These are phyloP conservation scores for Anolis carolinensis DNA, from an alignment of 2,113 vertebrate genomes.

Conservation along the genomic window DNA sequence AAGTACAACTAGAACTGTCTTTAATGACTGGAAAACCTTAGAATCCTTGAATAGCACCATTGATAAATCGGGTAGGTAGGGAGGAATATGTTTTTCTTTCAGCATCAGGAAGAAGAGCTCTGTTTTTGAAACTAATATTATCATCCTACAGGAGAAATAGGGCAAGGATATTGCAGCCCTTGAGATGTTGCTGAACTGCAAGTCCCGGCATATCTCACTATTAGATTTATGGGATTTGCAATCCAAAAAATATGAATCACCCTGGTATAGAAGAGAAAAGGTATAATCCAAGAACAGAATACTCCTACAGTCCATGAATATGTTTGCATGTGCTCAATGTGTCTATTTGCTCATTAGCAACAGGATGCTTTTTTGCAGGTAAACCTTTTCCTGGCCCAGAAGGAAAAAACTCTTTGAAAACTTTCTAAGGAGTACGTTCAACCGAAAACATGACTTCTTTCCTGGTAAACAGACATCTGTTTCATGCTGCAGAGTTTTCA, in stretches of 20 bases:
- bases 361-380: no score
- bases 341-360: no score
- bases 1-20: slow-evolving; percentile 7
- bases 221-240: not conserved
- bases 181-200: not conserved
- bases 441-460: not conserved
- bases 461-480: not conserved
- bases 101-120: not conserved
- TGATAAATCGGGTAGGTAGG: not conserved
- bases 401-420: not conserved
- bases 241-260: not conserved
- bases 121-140: not conserved
- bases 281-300: no score
- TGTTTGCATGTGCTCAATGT: no score
- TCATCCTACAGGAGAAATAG: no score
- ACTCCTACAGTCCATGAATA: no score
- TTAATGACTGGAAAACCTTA: not conserved
- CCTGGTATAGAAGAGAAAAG: not conserved
- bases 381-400: no score
- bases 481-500: not conserved
- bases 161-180: no score
- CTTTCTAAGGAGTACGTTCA: not conserved
- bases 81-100: not conserved
- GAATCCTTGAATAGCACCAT: not conserved
- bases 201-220: not conserved